Percentiles rank a stretch among this genome's conserved stretches.
These are phyloP conservation scores for Poeciliopsis turneri DNA, from an alignment of 2,797 vertebrate genomes.

Conservation along the genomic window DNA sequence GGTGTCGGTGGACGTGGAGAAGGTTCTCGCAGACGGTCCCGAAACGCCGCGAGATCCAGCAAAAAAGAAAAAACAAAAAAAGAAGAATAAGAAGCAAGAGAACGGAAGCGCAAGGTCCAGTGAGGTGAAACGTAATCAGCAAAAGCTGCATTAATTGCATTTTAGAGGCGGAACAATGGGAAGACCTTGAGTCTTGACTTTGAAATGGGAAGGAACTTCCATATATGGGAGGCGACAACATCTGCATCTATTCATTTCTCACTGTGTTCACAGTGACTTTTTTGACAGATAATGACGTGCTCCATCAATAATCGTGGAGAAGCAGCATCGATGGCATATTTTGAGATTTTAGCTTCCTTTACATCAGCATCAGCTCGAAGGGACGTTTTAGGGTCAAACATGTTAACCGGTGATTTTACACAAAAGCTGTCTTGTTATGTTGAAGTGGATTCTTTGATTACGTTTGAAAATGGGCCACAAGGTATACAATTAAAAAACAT, in stretches of 20 bases:
- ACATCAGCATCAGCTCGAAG: background rate
- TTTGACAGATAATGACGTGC: background rate
- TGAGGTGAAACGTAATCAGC: conserved; percentile 9
- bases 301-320: background rate
- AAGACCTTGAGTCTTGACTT: background rate
- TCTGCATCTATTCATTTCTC: background rate
- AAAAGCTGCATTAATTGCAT: background rate
- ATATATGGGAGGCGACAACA: background rate
- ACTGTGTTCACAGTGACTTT: too few species aligned
- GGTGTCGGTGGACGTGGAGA: conserved; percentile 15
- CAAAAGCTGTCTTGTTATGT: background rate
- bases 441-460: background rate
- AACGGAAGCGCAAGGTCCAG: conserved; percentile 1
- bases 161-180: background rate
- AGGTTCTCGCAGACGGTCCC: conserved; percentile 17
- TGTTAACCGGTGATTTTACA: background rate
- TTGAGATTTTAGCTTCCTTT: background rate
- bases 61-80: background rate
- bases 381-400: background rate
- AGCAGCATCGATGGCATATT: too few species aligned
- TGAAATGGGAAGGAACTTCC: background rate
- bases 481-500: background rate
- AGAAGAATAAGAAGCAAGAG: conserved; percentile 4
- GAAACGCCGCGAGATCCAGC: background rate
- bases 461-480: too few species aligned